Evolutionary conservation across 2,888 invertebrate genomes (phyloP).

Genomic region (Acrobeloides nanus): DNA sequence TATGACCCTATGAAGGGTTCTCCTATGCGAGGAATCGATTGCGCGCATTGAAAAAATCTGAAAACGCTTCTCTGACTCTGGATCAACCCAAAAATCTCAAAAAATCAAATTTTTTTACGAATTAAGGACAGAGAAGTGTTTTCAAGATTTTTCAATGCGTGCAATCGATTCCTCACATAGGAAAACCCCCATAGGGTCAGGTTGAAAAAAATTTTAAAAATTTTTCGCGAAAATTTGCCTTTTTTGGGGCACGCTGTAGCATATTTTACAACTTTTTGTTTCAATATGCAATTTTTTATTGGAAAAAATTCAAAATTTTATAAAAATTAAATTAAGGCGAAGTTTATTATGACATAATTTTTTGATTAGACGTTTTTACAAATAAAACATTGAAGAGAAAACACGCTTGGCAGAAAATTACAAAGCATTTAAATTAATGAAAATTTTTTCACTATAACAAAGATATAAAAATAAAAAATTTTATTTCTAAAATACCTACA

Average conservation of each 20-base stretch:
- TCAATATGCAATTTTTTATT: neutral
- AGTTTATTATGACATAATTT: neutral
- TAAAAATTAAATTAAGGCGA: neutral
- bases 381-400: neutral
- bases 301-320: neutral
- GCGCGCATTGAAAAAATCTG: too few species aligned
- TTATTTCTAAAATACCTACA: neutral
- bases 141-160: too few species aligned
- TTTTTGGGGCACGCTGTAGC: slow-evolving; percentile 8
- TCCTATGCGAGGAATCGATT: too few species aligned
- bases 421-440: neutral
- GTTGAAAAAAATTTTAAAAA: too few species aligned
- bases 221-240: too few species aligned
- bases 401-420: neutral
- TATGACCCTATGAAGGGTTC: too few species aligned
- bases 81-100: too few species aligned
- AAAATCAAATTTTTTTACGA: too few species aligned
- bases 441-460: neutral
- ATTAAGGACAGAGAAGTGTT: too few species aligned
- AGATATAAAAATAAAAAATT: neutral
- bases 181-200: too few species aligned
- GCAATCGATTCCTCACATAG: too few species aligned
- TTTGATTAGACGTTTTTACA: neutral
- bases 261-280: slow-evolving; percentile 6
- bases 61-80: too few species aligned